Evolutionary conservation across 2,113 vertebrate species (phyloP).

Genomic region (Alces alces): DNA sequence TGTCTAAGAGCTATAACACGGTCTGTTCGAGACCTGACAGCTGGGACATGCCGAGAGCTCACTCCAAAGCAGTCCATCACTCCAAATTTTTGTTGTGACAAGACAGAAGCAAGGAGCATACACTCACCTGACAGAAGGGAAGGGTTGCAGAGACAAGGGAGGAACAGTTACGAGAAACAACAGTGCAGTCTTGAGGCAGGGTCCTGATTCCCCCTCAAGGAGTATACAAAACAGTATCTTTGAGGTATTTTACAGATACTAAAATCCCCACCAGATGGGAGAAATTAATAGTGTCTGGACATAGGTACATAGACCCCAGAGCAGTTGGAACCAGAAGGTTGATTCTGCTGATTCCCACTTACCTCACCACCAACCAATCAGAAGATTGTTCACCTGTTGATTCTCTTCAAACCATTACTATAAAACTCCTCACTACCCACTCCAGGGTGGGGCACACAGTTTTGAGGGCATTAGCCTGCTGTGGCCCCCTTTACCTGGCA

Average conservation of each 20-base stretch:
- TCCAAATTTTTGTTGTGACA: no score
- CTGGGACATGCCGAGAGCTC: no score
- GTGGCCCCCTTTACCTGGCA: not conserved
- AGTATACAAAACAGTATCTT: not conserved
- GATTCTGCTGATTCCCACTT: not conserved
- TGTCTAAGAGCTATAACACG: no score
- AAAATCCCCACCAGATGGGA: not conserved
- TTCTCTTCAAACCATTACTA: not conserved
- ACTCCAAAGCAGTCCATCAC: no score
- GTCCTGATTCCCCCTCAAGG: not conserved
- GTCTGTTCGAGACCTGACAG: no score
- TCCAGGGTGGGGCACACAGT: not conserved
- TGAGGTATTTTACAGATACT: not conserved
- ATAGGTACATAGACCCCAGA: not conserved
- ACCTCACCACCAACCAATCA: not conserved
- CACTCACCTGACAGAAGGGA: not conserved
- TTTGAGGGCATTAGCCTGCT: not conserved
- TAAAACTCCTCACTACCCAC: not conserved
- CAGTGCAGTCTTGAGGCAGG: rapidly evolving
- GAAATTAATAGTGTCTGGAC: not conserved
- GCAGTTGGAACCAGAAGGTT: not conserved
- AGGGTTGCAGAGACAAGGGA: not conserved
- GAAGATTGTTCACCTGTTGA: not conserved
- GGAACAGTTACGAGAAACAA: not conserved
- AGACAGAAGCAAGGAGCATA: no score